Conservation (phyloP, 2,888 invertebrate genomes). For the Pherbina coryleti region DNA sequence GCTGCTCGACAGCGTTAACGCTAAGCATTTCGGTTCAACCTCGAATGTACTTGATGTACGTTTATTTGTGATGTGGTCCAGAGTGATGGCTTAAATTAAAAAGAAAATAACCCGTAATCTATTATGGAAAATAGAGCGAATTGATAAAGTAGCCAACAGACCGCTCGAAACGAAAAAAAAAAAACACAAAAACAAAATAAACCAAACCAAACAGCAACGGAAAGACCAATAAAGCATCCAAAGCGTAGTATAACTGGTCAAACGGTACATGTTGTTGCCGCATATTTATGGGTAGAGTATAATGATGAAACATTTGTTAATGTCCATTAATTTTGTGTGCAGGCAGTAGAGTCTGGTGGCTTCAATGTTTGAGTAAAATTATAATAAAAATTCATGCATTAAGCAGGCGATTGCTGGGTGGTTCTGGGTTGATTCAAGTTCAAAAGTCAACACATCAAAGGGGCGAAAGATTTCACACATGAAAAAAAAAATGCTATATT, state of each 20-base stretch:
- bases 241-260: not conserved
- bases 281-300: conserved; percentile 44
- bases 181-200: not conserved
- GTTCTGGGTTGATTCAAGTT: not conserved
- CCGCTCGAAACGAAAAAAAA: not conserved
- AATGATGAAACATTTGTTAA: conserved; percentile 58
- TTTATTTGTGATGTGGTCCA: conserved; percentile 48
- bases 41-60: not conserved
- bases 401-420: not conserved
- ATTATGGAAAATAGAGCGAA: conserved; percentile 48
- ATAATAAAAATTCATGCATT: not conserved
- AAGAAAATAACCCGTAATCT: conserved; percentile 59
- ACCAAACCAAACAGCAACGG: not conserved
- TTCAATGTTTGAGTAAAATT: not conserved
- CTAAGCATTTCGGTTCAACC: not conserved
- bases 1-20: not conserved
- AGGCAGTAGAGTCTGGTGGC: not conserved
- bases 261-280: conserved; percentile 1
- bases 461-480: not conserved
- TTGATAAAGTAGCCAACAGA: conserved; percentile 49
- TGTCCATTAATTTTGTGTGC: conserved; percentile 53
- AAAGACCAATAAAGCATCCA: not conserved
- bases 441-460: not conserved
- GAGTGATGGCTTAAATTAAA: conserved; percentile 60
- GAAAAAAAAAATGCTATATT: not conserved